Percentiles rank a stretch among this genome's conserved stretches.
Evolutionary conservation across 1,140 invertebrate genomes (phyloP).

Genomic region (Triops longicaudatus): DNA sequence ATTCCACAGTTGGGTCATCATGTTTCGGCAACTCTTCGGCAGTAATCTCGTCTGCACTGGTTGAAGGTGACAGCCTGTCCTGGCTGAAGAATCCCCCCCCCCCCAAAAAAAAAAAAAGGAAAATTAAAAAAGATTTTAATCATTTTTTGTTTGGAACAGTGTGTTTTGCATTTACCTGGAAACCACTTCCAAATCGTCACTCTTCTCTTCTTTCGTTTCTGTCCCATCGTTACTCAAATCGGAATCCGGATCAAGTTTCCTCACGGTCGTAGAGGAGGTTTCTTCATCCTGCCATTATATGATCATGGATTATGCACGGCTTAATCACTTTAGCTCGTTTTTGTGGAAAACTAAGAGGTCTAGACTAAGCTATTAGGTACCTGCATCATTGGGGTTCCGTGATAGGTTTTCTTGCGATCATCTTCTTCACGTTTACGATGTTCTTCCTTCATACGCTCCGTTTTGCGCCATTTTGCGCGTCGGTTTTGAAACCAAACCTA

Average conservation of each 20-base stretch:
- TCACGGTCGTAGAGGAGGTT: not conserved
- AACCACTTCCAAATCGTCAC: slow-evolving; percentile 23
- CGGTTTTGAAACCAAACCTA: slow-evolving; percentile 94
- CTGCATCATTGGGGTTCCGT: slow-evolving; percentile 25
- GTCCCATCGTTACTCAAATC: slow-evolving; percentile 12
- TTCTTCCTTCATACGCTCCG: slow-evolving; percentile 79
- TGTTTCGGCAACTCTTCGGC: not conserved
- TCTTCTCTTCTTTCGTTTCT: slow-evolving; percentile 20
- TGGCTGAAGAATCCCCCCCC: not conserved
- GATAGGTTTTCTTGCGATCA: slow-evolving; percentile 31
- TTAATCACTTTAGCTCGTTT: slow-evolving; percentile 7
- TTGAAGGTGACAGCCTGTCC: not conserved
- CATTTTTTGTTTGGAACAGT: not conserved
- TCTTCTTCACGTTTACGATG: slow-evolving; percentile 70
- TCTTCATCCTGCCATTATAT: slow-evolving; percentile 5
- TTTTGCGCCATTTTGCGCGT: slow-evolving; percentile 86
- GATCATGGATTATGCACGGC: not conserved
- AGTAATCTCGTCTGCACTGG: not conserved
- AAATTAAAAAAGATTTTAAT: not conserved
- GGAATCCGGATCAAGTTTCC: slow-evolving; percentile 14
- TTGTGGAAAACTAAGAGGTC: slow-evolving; percentile 3
- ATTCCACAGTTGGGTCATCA: not conserved
- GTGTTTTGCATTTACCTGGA: not conserved
- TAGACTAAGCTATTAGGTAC: slow-evolving; percentile 8
- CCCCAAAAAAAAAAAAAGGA: not conserved